These are phyloP conservation scores for Tachyglossus aculeatus DNA, from an alignment of 2,797 vertebrate genomes.

Conservation along the genomic window DNA sequence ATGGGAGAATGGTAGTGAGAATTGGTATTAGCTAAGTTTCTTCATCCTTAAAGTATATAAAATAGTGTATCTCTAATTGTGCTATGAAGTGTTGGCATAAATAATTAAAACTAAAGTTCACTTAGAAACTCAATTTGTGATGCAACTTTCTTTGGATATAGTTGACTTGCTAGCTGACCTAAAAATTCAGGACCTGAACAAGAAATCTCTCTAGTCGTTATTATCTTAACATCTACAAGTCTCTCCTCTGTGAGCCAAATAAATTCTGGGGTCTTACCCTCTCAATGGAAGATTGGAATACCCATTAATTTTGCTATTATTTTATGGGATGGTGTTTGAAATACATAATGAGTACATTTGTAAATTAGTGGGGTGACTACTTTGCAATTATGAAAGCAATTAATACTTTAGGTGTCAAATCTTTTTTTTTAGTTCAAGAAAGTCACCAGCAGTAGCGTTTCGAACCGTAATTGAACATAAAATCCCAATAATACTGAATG, in stretches of 20 bases:
- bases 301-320: conserved; percentile 46
- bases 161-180: conserved; percentile 26
- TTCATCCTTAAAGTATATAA: background rate
- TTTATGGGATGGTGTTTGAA: conserved; percentile 18
- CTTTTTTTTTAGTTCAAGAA: no score
- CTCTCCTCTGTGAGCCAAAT: background rate
- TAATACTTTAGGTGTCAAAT: conserved; percentile 38
- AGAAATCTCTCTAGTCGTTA: conserved; percentile 29
- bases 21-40: background rate
- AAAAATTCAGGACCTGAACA: conserved; percentile 12
- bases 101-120: conserved; percentile 36
- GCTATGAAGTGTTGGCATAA: conserved; percentile 19
- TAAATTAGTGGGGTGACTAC: conserved; percentile 36
- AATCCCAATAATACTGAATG: background rate
- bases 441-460: no score
- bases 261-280: conserved; percentile 14
- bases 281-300: conserved; percentile 15
- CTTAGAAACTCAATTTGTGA: conserved; percentile 23
- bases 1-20: background rate
- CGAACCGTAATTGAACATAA: no score
- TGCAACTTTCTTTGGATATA: conserved; percentile 20
- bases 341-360: conserved; percentile 32
- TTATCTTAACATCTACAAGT: conserved; percentile 17
- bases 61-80: conserved; percentile 9
- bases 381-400: conserved; percentile 33